phyloP scores from a whole-genome alignment of 2,113 vertebrate genomes.

The Donacobius atricapilla region DNA sequence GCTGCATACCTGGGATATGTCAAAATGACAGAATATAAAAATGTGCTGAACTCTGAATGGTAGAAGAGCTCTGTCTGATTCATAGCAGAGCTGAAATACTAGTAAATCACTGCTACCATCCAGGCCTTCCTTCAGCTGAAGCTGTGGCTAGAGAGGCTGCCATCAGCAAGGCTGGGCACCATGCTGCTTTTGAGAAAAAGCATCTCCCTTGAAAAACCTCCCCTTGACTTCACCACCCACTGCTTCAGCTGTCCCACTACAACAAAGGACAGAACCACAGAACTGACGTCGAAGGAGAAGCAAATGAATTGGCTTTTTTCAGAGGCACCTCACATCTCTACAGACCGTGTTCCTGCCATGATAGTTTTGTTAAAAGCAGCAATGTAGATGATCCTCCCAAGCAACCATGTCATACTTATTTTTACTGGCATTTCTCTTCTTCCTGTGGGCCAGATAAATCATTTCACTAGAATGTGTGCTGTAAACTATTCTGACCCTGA shows the following conservation, averaged over 20 bases:
- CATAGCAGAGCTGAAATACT: neutral
- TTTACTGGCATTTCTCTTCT: neutral
- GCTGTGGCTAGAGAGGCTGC: neutral
- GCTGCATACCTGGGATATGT: neutral
- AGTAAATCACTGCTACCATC: neutral
- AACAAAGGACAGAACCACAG: neutral
- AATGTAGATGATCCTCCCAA: neutral
- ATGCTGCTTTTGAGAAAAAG: neutral
- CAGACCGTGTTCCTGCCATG: neutral
- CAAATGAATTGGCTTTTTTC: neutral
- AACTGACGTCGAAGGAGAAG: neutral
- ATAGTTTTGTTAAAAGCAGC: neutral
- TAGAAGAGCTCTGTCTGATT: neutral
- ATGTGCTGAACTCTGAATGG: neutral
- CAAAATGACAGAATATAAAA: conserved; percentile 36
- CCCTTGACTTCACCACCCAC: neutral
- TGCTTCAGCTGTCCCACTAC: neutral
- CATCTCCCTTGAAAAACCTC: neutral
- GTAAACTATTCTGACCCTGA: neutral
- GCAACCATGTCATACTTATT: neutral
- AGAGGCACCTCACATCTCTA: neutral
- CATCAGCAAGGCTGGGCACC: neutral
- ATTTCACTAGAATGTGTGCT: neutral
- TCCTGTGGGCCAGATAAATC: neutral
- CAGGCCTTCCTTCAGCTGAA: neutral